Percentiles rank a stretch among this genome's conserved stretches.
Evolutionary conservation across 2,113 vertebrate species (phyloP).

Genomic region (Macquaria australasica): DNA sequence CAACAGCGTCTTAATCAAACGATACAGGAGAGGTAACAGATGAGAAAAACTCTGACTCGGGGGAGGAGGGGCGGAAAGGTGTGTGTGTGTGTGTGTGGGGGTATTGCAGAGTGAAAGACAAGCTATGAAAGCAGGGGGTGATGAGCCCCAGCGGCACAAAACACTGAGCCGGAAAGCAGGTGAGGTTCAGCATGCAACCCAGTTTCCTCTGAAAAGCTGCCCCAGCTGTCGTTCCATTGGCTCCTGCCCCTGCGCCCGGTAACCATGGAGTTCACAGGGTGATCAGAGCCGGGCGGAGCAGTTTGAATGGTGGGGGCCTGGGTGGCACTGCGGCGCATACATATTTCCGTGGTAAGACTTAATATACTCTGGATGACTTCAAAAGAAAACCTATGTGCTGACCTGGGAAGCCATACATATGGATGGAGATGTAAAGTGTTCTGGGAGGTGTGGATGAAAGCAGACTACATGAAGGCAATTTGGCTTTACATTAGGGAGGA

Average conservation of each 20-base stretch:
- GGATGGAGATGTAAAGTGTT: constrained; percentile 49
- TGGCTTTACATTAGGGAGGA: constrained; percentile 23
- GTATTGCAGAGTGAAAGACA: constrained; percentile 33
- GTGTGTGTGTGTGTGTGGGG: too few species aligned
- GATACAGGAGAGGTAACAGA: constrained; percentile 50
- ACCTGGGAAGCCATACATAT: constrained; percentile 52
- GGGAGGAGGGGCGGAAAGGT: constrained; percentile 23
- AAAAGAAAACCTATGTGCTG: constrained; percentile 51
- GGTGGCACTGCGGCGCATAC: constrained; percentile 17
- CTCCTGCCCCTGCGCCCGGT: constrained; percentile 25
- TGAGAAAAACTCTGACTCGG: constrained; percentile 29
- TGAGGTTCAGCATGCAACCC: constrained; percentile 54
- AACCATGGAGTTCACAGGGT: constrained; percentile 50
- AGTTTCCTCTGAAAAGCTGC: constrained; percentile 49
- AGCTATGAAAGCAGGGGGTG: constrained; percentile 39
- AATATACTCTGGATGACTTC: constrained; percentile 38
- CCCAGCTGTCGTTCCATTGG: constrained; percentile 38
- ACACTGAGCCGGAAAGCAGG: constrained; percentile 54
- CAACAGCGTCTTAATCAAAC: constrained; percentile 67
- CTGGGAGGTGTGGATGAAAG: constrained; percentile 47
- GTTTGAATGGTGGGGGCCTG: constrained; percentile 7
- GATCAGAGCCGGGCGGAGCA: constrained; percentile 36
- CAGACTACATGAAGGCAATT: constrained; percentile 14
- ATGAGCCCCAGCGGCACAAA: constrained; percentile 30
- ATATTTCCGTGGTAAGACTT: constrained; percentile 30